Evolutionary conservation across 2,888 invertebrate genomes (phyloP).

Genomic region (Pseudeuparius sepicola): DNA sequence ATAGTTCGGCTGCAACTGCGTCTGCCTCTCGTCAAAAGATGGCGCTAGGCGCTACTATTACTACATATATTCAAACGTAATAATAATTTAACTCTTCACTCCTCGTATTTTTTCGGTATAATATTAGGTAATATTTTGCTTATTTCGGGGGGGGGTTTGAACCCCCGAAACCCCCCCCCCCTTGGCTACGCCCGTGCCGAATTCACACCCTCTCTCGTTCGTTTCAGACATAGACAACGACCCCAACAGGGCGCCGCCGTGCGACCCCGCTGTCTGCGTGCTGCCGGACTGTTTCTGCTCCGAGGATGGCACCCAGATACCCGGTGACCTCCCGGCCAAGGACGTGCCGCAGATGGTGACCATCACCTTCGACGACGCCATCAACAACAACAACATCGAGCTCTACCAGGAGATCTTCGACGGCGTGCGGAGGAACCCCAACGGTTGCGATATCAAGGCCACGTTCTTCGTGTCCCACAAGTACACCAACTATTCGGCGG

Average conservation of each 20-base stretch:
- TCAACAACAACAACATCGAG: slow-evolving; percentile 91
- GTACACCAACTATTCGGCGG: slow-evolving; percentile 88
- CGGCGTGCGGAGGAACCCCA: slow-evolving; percentile 81
- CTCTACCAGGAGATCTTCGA: slow-evolving; percentile 88
- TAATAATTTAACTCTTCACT: no score
- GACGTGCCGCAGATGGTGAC: slow-evolving; percentile 92
- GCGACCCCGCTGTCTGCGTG: slow-evolving; percentile 75
- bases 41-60: no score
- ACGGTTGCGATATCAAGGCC: slow-evolving; percentile 86
- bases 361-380: slow-evolving; percentile 89
- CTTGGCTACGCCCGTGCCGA: no score
- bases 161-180: no score
- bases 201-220: no score
- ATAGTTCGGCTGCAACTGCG: no score
- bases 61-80: no score
- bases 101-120: no score
- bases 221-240: slow-evolving; percentile 81
- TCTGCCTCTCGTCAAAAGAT: no score
- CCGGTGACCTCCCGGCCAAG: slow-evolving; percentile 71
- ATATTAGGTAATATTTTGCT: no score
- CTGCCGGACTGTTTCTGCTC: slow-evolving; percentile 92
- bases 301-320: slow-evolving; percentile 80
- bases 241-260: slow-evolving; percentile 85
- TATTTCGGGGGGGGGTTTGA: no score
- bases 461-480: slow-evolving; percentile 90